Percentiles rank a stretch among this genome's conserved stretches.
Conservation (phyloP, 2,113 vertebrate species). For the Sphaerodactylus townsendi region DNA sequence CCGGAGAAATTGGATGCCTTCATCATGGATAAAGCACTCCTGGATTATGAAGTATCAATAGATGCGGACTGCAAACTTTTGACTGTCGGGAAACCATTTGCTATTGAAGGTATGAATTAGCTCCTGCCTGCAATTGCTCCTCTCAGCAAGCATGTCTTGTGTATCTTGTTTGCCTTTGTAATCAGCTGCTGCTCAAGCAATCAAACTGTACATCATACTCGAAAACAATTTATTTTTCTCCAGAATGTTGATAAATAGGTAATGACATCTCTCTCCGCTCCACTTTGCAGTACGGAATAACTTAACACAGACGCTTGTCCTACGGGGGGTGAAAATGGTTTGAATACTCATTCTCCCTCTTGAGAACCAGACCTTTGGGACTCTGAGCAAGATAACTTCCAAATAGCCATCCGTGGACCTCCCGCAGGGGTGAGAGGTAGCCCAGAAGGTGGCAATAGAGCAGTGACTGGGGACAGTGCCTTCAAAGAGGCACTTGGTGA, state of each 20-base stretch:
- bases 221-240: no score
- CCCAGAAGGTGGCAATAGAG: no score
- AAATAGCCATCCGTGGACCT: no score
- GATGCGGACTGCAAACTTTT: slow-evolving; percentile 97
- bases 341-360: not conserved
- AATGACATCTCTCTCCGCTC: no score
- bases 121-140: not conserved
- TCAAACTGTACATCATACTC: not conserved
- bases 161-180: not conserved
- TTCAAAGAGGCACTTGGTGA: no score
- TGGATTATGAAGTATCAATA: slow-evolving; percentile 98
- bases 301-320: not conserved
- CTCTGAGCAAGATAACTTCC: no score
- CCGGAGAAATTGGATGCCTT: slow-evolving; percentile 96
- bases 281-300: not conserved
- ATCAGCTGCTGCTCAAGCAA: not conserved
- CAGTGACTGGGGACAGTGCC: no score
- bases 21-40: slow-evolving; percentile 99
- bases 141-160: not conserved
- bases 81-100: slow-evolving; percentile 97
- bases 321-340: not conserved
- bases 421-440: no score
- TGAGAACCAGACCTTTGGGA: no score
- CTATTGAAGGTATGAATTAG: slow-evolving; percentile 89
- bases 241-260: no score